Base-by-base conservation (phyloP, 1,140 invertebrate genomes). In the Carcinoscorpius rotundicauda region DNA sequence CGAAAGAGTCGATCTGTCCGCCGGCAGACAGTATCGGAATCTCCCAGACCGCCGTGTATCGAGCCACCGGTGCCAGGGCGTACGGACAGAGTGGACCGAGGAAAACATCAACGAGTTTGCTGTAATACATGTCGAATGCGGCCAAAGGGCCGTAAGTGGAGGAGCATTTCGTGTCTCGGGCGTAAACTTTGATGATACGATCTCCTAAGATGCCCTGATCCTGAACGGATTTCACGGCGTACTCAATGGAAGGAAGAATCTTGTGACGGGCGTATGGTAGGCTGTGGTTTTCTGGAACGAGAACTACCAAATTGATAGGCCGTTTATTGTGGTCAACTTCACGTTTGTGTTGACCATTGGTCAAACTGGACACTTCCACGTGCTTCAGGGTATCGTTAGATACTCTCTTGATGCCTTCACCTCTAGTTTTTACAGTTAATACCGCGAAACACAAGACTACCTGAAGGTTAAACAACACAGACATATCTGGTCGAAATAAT, bases 51-150 rank as follows among this genome's bases (percentile, higher is more conserved):
- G 87, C 85, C 1, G 89, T 84, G 73, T 93, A 94, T 9, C 92
- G 80, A 0, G 89, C 87, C 3, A 97, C 89, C 1, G 92, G 91
- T 1, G 92, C 91, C 62, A 96, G 82, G 4, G 88, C 89, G 76
- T 93, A 96, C 71, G 93, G 90, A 76, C 92, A 96, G 3, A 91
- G 85, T 0, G 93, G 88, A 0, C 93, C 93, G 71, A 96, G 82
- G 73, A 95, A 91, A 1, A 87, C 89, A 78, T 95, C 88, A 83
- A 82, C 72, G 68, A 76, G 68, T 66, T 71, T 51, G 9, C 52
- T 56, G 64, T 82, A 82, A 75, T 88, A 86, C 68, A 90, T 85
- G 62, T 89, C 86, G 73, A 90, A 87, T 4, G 88, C 87, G 4
- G 85, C 86, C 5, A 91, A 76, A 1, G 88, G 86, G 3, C 88